Evolutionary conservation across 2,113 vertebrate genomes (phyloP), one percentile per base, ranked within the genome.

Genomic region (Leptosomus discolor): DNA sequence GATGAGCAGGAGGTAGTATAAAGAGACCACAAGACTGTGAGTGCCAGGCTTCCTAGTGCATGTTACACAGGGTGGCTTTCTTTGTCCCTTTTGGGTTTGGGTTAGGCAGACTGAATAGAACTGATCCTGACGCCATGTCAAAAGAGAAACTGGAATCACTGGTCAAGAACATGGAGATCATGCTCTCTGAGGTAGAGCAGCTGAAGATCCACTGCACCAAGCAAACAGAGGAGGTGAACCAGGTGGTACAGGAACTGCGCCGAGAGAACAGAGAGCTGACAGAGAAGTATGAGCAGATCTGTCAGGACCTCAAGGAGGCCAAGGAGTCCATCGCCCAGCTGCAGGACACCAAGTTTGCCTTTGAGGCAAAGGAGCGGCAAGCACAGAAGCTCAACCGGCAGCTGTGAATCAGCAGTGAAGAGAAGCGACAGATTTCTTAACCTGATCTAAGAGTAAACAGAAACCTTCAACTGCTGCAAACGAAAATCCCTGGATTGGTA

Each of bases 341-440:
- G 8, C 97, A 98, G 96, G 98, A 99, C 91, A 98, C 98, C 16
- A 98, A 98, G 86, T 97, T 98, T 39, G 98, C 98, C 78, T 99
- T 99, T 41, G 98, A 99, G n/a, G 98, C 98, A 12, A 98, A 99
- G 96, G 98, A 98, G 60, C 93, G 98, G 54, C 99, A 99, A 97
- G 99, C 98, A 24, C 99, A 99, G 97, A 99, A 99, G 95, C 99
- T 99, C 65, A 99, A 98, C 92, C 96, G 98, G 48, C 99, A 99
- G 85, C 98, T 99, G 79, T 99, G 96, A 98, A 92, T 50, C 1
- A 2, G 32, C 34, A 85, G 36, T 36, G 71, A 64, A 51, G 34
- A 91, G 53, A 84, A 83, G 45, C 6, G 8, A 81, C 79, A 91
- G 60, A 85, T 94, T 80, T 95, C 71, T 90, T 79, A 79, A 60